Evolutionary conservation across 30 jellyfish, hydroid and myxozoan genomes (phyloP), one percentile per base, ranked within the genome.

Genomic region (Nemopilema nomurai): DNA sequence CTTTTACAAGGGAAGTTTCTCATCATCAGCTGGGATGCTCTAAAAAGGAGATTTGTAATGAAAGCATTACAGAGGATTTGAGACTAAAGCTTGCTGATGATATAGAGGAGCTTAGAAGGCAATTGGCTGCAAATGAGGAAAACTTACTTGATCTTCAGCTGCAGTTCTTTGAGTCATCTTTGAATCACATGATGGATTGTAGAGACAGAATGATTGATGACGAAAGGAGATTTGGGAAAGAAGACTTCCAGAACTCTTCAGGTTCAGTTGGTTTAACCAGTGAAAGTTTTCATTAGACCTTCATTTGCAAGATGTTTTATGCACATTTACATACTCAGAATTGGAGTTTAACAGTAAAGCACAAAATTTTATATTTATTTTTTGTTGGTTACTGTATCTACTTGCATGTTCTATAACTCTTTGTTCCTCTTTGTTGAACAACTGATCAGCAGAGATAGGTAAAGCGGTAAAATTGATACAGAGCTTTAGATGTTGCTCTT

Each of bases 171-270:
- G 86, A 81, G 28, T 76, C 72, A 13, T 77, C 88, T 0, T 21
- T 71, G 41, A 70, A 65, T 7, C 62, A 74, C 67, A 51, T 79
- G 74, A 33, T 65, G 27, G 88, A 73, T 1, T 53, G 85, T 41
- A 63, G 96, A 22, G 97, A 91, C 66, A 32, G 93, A 17, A 74
- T 91, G 89, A 79, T 85, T 64, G 97, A 91, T 16, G 97, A 91
- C 62, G 82, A 86, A 52, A 64, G 49, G 90, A 91, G 90, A 51
- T 91, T 83, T 67, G 94, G 95, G 18, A 76, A 72, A 49, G 88
- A 71, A 57, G 75, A 28, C 18, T 91, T 91, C 62, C 74, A 65
- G 23, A 30, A 53, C 29, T 33, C 97, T 7, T 27, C 90, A 62
- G 97, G 97, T 86, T 41, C n/a, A n/a, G n/a, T n/a, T n/a, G n/a